phyloP scores from a whole-genome alignment of 2,113 vertebrate genomes.

The Prunella fulvescens region DNA sequence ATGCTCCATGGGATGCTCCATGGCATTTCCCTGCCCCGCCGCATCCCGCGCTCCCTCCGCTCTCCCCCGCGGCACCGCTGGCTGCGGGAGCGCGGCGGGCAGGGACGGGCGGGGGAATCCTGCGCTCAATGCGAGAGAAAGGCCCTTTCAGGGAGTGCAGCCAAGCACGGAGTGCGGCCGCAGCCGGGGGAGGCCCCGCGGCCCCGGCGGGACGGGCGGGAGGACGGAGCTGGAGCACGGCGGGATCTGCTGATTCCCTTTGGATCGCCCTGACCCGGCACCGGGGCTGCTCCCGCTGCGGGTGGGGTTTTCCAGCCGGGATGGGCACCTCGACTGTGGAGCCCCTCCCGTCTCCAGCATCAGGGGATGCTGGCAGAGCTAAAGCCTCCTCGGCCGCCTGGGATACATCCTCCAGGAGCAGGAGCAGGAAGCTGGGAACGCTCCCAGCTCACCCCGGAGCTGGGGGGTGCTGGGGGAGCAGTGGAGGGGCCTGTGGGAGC shows the following conservation, averaged over 20 bases:
- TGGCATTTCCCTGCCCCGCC: no score
- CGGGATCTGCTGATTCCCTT: not conserved
- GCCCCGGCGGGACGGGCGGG: rapidly evolving
- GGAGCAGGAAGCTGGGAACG: not conserved
- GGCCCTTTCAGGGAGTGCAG: slow-evolving; percentile 21
- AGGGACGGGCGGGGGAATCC: not conserved
- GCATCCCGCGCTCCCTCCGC: rapidly evolving
- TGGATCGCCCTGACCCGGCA: not conserved
- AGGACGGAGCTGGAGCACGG: not conserved
- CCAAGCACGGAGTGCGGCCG: not conserved
- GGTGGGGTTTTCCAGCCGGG: not conserved
- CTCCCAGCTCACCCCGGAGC: not conserved
- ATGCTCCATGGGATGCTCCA: rapidly evolving
- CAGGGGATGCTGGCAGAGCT: not conserved
- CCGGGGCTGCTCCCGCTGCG: rapidly evolving
- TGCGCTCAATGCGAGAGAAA: not conserved
- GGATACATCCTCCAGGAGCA: not conserved
- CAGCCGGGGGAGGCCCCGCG: not conserved
- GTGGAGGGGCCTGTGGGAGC: no score
- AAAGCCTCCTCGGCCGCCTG: rapidly evolving
- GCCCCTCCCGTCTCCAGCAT: rapidly evolving
- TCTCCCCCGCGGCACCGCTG: rapidly evolving
- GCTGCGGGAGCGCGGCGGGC: not conserved
- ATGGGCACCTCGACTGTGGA: not conserved
- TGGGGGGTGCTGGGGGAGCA: no score